These are phyloP conservation scores for Maniola hyperantus DNA, from an alignment of 2,888 invertebrate species.

Conservation along the genomic window DNA sequence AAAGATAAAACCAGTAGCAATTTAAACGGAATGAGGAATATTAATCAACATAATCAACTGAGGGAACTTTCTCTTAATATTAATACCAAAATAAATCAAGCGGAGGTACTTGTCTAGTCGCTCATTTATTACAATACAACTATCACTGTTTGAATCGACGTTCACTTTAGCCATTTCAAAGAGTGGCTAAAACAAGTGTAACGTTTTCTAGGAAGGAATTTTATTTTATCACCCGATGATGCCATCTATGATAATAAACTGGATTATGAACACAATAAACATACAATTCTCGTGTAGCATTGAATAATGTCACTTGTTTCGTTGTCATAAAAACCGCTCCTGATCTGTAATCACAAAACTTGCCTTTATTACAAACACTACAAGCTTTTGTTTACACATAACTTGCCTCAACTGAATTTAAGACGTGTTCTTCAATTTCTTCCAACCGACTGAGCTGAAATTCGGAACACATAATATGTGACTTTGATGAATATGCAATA, in stretches of 20 bases:
- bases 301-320: conserved; percentile 11
- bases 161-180: conserved; percentile 28
- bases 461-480: too few species aligned
- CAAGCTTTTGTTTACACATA: too few species aligned
- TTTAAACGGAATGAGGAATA: conserved; percentile 23
- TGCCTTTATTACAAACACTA: background rate
- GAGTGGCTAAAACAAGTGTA: conserved; percentile 24
- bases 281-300: conserved; percentile 25
- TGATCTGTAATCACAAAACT: conserved; percentile 7
- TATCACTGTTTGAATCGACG: conserved; percentile 32
- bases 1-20: conserved; percentile 27
- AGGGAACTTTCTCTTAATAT: conserved; percentile 25
- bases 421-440: too few species aligned
- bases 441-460: too few species aligned
- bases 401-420: too few species aligned
- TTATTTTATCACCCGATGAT: conserved; percentile 39
- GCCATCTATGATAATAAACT: conserved; percentile 39
- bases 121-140: conserved; percentile 28
- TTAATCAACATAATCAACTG: conserved; percentile 24
- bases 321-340: background rate
- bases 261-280: conserved; percentile 29
- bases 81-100: conserved; percentile 27
- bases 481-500: too few species aligned
- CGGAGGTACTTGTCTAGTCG: conserved; percentile 24
- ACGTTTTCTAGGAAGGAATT: conserved; percentile 39